Evolutionary conservation across 2,797 vertebrate species (phyloP), one percentile per base, ranked within the genome.

Genomic region (Hypotaenidia philippensis): DNA sequence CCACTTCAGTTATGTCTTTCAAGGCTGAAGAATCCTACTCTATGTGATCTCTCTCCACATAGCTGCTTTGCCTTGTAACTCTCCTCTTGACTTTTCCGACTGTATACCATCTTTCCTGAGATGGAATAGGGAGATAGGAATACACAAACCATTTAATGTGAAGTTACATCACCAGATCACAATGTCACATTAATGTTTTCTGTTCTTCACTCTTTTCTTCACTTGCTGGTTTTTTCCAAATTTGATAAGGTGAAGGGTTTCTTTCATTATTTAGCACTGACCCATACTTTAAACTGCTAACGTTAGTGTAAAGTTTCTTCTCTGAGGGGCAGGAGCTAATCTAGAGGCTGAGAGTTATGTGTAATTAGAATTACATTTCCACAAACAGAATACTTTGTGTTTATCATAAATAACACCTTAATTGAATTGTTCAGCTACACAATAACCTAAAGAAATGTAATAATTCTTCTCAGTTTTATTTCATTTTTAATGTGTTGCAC

Each of bases 241-340:
- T 40, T 21, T 31, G 17, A 25, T 25, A 61, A 26, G 25, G 13
- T 50, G 23, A 9, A 3, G 13, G 4, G 1, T 0, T 1, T 27
- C 22, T 47, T 11, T 31, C 4, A 10, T 59, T 79, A 29, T 65
- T 83, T 50, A 53, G 15, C 61, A 50, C 9, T 55, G 55, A 65
- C 12, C 13, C 59, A 61, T 53, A 69, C 7, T 65, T 89, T 9
- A 22, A 65, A 44, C 5, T 13, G 19, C 5, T 65, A 13, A 34
- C 76, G 4, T 61, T 82, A 76, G 12, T 41, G 21, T 59, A 9
- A 84, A 32, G 5, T 31, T 34, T 63, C 15, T 59, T 66, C 34
- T 66, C 40, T 66, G 21, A 74, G 31, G 13, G 5, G 0, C 19
- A 34, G 29, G 31, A 88, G 20, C 44, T 60, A 59, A 34, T 59